These are phyloP conservation scores for Drosophila dives DNA, from an alignment of 2,888 invertebrate genomes.

Conservation along the genomic window DNA sequence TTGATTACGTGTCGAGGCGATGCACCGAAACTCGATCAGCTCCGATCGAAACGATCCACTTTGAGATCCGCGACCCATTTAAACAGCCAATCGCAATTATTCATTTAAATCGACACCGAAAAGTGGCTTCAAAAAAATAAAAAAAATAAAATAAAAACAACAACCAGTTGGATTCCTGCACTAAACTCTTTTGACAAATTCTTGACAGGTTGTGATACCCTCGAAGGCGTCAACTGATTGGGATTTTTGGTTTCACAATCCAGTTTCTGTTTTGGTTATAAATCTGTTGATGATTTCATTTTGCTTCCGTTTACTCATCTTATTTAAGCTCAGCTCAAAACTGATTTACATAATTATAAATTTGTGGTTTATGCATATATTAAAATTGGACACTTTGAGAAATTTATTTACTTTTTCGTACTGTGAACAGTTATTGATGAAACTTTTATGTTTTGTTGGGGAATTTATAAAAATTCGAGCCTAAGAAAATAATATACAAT, in stretches of 20 bases:
- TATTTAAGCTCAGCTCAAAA: neutral
- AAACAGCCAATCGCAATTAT: slow-evolving; percentile 61
- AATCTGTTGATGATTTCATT: slow-evolving; percentile 15
- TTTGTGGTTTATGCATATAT: neutral
- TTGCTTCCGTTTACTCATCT: slow-evolving; percentile 9
- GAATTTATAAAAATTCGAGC: no score
- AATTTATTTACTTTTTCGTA: neutral
- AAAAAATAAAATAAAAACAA: slow-evolving; percentile 1
- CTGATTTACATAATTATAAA: slow-evolving; percentile 7
- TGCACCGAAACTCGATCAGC: slow-evolving; percentile 44
- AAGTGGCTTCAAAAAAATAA: slow-evolving; percentile 11
- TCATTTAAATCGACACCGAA: slow-evolving; percentile 69
- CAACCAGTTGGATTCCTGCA: slow-evolving; percentile 33
- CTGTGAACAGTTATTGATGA: neutral
- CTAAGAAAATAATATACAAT: no score
- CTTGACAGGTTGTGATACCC: neutral
- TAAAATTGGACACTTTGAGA: neutral
- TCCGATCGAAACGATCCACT: slow-evolving; percentile 26
- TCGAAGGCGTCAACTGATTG: neutral
- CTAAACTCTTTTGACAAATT: neutral
- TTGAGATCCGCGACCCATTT: slow-evolving; percentile 61
- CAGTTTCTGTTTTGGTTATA: neutral
- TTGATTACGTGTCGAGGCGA: slow-evolving; percentile 60
- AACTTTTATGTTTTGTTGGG: neutral
- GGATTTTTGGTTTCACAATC: neutral